Evolutionary conservation across 2,113 vertebrate genomes (phyloP).

Genomic region (Romanogobio albipinnatus): DNA sequence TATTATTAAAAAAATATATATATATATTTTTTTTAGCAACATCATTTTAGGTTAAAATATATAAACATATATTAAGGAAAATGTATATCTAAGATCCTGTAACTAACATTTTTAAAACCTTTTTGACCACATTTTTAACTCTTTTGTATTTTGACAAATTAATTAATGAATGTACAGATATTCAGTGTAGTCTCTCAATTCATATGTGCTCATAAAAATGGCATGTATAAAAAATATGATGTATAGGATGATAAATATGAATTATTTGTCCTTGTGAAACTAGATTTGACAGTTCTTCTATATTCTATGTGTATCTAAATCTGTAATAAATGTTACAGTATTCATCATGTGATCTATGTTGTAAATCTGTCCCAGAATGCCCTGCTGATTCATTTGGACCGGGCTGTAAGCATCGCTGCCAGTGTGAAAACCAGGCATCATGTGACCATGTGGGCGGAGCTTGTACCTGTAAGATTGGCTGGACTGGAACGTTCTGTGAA

Average conservation of each 20-base stretch:
- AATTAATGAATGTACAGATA: not conserved
- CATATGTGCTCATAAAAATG: not conserved
- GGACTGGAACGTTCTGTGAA: constrained; percentile 91
- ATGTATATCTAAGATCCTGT: not conserved
- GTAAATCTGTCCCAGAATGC: constrained; percentile 75
- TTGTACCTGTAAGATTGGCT: constrained; percentile 86
- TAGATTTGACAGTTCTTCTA: not conserved
- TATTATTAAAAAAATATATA: not conserved
- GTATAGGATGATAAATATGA: too few species aligned
- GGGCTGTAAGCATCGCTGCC: constrained; percentile 81
- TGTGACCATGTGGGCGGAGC: constrained; percentile 93
- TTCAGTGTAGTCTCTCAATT: not conserved
- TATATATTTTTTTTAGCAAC: not conserved
- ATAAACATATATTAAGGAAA: not conserved
- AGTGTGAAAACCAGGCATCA: constrained; percentile 83
- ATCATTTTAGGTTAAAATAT: not conserved
- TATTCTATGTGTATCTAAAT: not conserved
- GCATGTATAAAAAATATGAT: not conserved
- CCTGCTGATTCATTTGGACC: constrained; percentile 82
- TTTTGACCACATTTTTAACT: not conserved
- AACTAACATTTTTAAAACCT: not conserved
- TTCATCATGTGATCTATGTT: not conserved
- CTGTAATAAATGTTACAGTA: not conserved
- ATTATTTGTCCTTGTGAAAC: not conserved
- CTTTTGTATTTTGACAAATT: not conserved